Conservation (phyloP, 2,113 vertebrate genomes). For the Bufo gargarizans region DNA sequence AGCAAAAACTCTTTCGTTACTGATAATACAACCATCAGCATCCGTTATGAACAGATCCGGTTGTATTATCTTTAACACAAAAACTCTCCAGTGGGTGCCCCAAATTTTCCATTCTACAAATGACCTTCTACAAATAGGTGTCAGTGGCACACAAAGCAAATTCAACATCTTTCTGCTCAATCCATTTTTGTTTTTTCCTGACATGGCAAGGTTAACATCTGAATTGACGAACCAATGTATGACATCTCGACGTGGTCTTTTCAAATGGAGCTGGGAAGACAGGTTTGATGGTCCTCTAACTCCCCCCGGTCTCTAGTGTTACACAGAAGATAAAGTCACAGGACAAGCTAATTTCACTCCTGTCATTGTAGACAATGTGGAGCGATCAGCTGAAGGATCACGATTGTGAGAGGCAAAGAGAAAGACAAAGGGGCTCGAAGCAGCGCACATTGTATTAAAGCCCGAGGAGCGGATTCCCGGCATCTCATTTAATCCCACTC, state of each 20-base stretch:
- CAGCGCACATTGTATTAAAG: conserved; percentile 17
- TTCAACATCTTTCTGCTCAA: background rate
- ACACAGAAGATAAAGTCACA: conserved; percentile 40
- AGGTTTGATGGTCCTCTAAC: conserved; percentile 36
- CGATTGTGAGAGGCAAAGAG: conserved; percentile 19
- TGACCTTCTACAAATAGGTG: background rate
- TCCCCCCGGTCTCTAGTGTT: conserved; percentile 19
- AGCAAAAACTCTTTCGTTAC: no score
- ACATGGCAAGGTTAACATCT: background rate
- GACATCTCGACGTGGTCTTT: conserved; percentile 17
- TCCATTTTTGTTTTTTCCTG: conserved; percentile 48
- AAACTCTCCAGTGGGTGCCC: no score
- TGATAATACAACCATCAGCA: no score
- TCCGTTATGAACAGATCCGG: no score
- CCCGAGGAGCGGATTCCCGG: background rate
- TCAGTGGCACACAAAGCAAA: background rate
- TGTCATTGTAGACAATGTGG: conserved; percentile 45
- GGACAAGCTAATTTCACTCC: conserved; percentile 50
- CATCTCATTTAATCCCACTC: conserved; percentile 3
- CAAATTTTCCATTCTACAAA: background rate
- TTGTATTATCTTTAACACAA: no score
- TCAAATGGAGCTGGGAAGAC: background rate
- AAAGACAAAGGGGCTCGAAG: conserved; percentile 22
- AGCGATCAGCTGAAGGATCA: conserved; percentile 41
- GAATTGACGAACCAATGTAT: background rate